Evolutionary conservation across 37 sponge, comb jelly and placozoan genomes (phyloP).

Genomic region (Crambe crambe): DNA sequence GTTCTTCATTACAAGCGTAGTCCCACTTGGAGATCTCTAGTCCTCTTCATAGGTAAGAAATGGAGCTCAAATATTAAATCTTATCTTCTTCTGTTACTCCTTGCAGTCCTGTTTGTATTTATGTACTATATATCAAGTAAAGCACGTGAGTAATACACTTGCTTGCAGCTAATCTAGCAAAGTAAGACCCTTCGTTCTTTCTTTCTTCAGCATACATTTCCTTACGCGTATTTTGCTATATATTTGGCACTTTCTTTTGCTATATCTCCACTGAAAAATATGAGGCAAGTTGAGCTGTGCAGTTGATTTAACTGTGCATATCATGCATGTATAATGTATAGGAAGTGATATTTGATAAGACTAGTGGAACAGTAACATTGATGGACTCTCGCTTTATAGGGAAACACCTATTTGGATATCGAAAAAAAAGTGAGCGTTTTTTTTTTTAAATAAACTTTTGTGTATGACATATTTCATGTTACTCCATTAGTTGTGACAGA

Average conservation of each 20-base stretch:
- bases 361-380: slow-evolving; percentile 39
- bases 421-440: slow-evolving; percentile 51
- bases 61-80: background rate
- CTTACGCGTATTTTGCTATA: slow-evolving; percentile 40
- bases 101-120: slow-evolving; percentile 30
- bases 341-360: slow-evolving; percentile 69
- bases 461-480: background rate
- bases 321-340: too few species aligned
- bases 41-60: slow-evolving; percentile 40
- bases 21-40: slow-evolving; percentile 64
- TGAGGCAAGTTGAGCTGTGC: slow-evolving; percentile 34
- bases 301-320: too few species aligned
- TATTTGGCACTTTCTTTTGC: slow-evolving; percentile 51
- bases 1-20: slow-evolving; percentile 55
- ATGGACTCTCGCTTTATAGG: slow-evolving; percentile 59
- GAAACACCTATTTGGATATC: slow-evolving; percentile 55
- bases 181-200: background rate
- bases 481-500: slow-evolving; percentile 66
- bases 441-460: too few species aligned
- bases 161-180: background rate
- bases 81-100: background rate
- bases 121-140: slow-evolving; percentile 34
- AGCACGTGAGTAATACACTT: slow-evolving; percentile 10
- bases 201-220: slow-evolving; percentile 26
- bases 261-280: slow-evolving; percentile 70